Base-by-base conservation (phyloP, 2,888 invertebrate species). In the Mimumesa dahlbomi region DNA sequence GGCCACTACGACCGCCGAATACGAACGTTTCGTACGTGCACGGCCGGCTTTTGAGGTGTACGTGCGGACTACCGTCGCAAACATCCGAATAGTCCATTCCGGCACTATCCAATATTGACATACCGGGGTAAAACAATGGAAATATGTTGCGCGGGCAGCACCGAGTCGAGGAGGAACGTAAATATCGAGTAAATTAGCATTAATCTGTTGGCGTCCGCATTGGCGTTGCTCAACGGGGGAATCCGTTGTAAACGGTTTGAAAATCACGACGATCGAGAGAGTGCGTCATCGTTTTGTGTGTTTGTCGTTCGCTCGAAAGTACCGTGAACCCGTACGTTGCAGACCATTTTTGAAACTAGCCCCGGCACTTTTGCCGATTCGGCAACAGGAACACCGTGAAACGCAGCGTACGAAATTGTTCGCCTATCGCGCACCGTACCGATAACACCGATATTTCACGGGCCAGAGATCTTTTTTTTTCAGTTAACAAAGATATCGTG, bases 121-220 rank as follows among this genome's bases (percentile, higher is more conserved):
- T 34, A 43, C 48, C 59, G 61, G 56, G 59, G 73, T 81, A 73
- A 82, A 83, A 83, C 76, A 83, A 83, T 76, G 82, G 79, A 77
- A 83, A 83, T 83, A 79, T 83, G 77, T 83, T 79, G 76, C 73
- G 46, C 61, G 50, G 59, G 57, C 67, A 45, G 36, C 59, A 48
- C 59, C n/a, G n/a, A 52, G 61, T 70, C 75, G 76, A 75, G 74
- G 79, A 79, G 79, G 66, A 67, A 61, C 70, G 81, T 76, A 82
- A 83, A 83, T 82, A 83, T 73, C 73, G 73, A 77, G 79, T 82
- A 81, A 83, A 83, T 83, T 83, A 81, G 81, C 81, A 76, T 78
- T 83, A 79, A 81, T 82, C 81, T 73, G 73, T 79, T 73, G 58
- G 72, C 74, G 57, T 61, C 61, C 59, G 58, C 50, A 66, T 78